Percentiles rank a stretch among this genome's conserved stretches.
Evolutionary conservation across 2,888 invertebrate genomes (phyloP).

Genomic region (Ashinkailepas kermadecensis): DNA sequence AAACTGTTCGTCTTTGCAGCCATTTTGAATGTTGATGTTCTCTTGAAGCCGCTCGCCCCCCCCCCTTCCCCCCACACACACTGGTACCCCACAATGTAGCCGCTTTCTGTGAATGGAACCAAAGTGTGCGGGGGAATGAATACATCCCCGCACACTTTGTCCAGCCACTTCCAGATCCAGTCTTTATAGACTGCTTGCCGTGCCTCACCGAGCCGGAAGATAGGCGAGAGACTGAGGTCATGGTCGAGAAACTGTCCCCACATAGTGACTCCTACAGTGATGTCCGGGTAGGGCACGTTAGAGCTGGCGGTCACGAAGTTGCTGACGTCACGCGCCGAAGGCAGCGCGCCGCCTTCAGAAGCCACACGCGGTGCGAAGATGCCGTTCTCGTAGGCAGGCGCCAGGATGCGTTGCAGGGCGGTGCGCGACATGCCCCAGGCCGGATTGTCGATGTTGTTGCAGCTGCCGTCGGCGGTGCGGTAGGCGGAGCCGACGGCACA

Average conservation of each 20-base stretch:
- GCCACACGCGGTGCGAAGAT: conserved; percentile 34
- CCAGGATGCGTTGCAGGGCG: conserved; percentile 32
- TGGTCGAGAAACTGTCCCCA: conserved; percentile 34
- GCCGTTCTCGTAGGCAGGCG: conserved; percentile 33
- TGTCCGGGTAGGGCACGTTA: conserved; percentile 26
- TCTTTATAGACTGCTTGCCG: neutral
- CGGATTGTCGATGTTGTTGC: conserved; percentile 31
- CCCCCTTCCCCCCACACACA: neutral
- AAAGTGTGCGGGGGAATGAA: no score
- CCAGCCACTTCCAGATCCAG: no score
- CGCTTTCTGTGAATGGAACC: neutral
- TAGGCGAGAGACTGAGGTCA: conserved; percentile 32
- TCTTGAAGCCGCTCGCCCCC: no score
- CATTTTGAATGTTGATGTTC: no score
- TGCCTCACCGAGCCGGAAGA: conserved; percentile 32
- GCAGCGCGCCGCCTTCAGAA: conserved; percentile 34
- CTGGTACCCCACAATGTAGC: neutral
- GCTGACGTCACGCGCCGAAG: conserved; percentile 36
- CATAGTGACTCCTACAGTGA: conserved; percentile 31
- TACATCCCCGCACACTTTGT: no score
- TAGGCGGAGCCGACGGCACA: conserved; percentile 32
- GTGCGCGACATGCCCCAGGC: conserved; percentile 32
- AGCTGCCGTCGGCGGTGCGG: conserved; percentile 31
- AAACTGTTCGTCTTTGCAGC: no score
- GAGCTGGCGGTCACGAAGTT: conserved; percentile 27